Percentiles rank a stretch among this genome's conserved stretches.
Evolutionary conservation across 2,113 vertebrate genomes (phyloP).

Genomic region (Nyctibius bracteatus): DNA sequence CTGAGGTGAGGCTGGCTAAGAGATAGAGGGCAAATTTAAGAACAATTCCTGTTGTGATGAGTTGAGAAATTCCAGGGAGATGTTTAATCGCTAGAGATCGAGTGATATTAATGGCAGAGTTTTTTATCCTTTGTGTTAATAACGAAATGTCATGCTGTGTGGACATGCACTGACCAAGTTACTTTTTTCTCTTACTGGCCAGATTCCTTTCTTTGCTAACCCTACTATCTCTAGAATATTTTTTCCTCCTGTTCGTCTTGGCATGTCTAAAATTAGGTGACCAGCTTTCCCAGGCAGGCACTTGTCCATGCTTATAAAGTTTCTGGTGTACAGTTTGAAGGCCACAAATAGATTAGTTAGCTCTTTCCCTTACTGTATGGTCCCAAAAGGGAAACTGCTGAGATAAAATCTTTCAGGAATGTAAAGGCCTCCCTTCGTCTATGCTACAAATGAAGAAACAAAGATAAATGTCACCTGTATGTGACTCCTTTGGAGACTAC

Average conservation of each 20-base stretch:
- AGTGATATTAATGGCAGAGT: background rate
- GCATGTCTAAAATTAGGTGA: background rate
- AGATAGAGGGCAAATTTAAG: background rate
- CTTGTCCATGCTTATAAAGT: background rate
- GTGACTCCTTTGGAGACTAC: background rate
- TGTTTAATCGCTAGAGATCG: background rate
- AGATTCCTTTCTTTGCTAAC: background rate
- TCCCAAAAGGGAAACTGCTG: slow-evolving; percentile 1
- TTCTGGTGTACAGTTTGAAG: background rate
- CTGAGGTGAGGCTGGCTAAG: background rate
- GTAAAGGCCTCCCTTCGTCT: background rate
- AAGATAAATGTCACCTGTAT: background rate
- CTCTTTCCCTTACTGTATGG: background rate
- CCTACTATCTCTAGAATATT: background rate
- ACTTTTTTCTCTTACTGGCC: background rate
- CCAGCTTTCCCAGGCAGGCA: background rate
- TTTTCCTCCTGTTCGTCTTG: background rate
- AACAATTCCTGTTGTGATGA: background rate
- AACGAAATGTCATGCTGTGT: background rate
- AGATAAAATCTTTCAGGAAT: background rate
- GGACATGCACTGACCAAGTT: background rate
- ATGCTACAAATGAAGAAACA: background rate
- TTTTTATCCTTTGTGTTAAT: background rate
- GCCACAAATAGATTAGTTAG: background rate
- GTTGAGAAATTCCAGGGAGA: background rate